A percentile compares a stretch with the other conserved stretches of the same genome.
Evolutionary conservation across 2,113 vertebrate species (phyloP).

Genomic region (Platysternon megacephalum): DNA sequence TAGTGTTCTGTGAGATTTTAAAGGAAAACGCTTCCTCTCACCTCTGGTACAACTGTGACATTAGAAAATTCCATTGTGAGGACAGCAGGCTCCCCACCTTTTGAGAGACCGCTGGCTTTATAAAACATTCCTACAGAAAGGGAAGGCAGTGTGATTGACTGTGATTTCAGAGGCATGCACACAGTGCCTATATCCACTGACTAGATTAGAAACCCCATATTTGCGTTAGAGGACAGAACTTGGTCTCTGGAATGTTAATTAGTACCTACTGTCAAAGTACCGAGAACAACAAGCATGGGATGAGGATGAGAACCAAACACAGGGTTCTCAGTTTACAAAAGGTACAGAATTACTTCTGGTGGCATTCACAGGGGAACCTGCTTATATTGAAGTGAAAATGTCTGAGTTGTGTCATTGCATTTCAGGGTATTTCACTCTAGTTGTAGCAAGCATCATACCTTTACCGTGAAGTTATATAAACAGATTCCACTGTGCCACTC

Average conservation of each 20-base stretch:
- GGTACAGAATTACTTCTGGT: neutral
- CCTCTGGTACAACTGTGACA: neutral
- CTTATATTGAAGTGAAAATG: neutral
- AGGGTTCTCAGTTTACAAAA: neutral
- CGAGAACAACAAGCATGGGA: neutral
- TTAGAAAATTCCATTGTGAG: neutral
- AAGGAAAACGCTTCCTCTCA: neutral
- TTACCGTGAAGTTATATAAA: neutral
- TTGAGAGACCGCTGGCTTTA: neutral
- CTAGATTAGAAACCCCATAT: neutral
- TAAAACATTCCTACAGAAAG: neutral
- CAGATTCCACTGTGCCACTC: neutral
- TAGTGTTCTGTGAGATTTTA: neutral
- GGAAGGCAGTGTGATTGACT: neutral
- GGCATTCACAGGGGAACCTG: accelerated
- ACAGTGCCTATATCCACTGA: neutral
- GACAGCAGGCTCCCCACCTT: neutral
- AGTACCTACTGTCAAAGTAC: neutral
- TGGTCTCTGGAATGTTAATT: neutral
- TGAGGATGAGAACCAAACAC: neutral
- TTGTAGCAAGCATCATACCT: neutral
- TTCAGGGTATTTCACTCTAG: neutral
- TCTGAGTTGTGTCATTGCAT: neutral
- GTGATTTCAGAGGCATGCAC: neutral
- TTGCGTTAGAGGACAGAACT: neutral